These are phyloP conservation scores for Caranx melampygus DNA, from an alignment of 2,113 vertebrate species.

Conservation along the genomic window DNA sequence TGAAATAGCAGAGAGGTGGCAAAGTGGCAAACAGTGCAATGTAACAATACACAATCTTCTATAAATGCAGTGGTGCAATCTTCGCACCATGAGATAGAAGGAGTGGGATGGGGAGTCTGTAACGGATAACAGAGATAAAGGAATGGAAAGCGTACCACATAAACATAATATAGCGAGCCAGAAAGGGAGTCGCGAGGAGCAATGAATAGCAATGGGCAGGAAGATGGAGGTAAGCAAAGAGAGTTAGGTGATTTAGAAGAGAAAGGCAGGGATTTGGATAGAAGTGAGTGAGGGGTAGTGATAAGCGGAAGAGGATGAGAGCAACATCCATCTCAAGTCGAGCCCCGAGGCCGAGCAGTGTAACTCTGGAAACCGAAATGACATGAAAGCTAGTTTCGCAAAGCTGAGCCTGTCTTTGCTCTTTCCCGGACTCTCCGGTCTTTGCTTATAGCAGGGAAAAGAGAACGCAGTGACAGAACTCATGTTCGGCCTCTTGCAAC, in stretches of 20 bases:
- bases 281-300: slow-evolving; percentile 51
- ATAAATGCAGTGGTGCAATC: slow-evolving; percentile 64
- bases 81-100: slow-evolving; percentile 37
- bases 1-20: slow-evolving; percentile 50
- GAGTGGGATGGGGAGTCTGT: slow-evolving; percentile 33
- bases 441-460: slow-evolving; percentile 18
- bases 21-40: slow-evolving; percentile 55
- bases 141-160: slow-evolving; percentile 53
- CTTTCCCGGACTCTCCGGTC: slow-evolving; percentile 8
- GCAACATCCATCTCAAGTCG: slow-evolving; percentile 48
- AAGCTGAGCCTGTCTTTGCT: slow-evolving; percentile 46
- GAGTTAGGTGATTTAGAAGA: slow-evolving; percentile 62
- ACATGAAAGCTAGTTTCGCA: slow-evolving; percentile 62
- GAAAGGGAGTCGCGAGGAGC: slow-evolving; percentile 32
- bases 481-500: slow-evolving; percentile 37
- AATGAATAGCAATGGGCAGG: slow-evolving; percentile 66
- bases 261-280: slow-evolving; percentile 57
- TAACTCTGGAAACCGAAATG: slow-evolving; percentile 55
- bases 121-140: slow-evolving; percentile 60
- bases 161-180: slow-evolving; percentile 63
- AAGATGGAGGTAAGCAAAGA: slow-evolving; percentile 58
- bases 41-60: slow-evolving; percentile 53
- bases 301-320: slow-evolving; percentile 63
- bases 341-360: slow-evolving; percentile 49
- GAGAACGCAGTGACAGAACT: slow-evolving; percentile 7